phyloP scores from a whole-genome alignment of 2,797 vertebrate genomes.

The Syngnathus acus region DNA sequence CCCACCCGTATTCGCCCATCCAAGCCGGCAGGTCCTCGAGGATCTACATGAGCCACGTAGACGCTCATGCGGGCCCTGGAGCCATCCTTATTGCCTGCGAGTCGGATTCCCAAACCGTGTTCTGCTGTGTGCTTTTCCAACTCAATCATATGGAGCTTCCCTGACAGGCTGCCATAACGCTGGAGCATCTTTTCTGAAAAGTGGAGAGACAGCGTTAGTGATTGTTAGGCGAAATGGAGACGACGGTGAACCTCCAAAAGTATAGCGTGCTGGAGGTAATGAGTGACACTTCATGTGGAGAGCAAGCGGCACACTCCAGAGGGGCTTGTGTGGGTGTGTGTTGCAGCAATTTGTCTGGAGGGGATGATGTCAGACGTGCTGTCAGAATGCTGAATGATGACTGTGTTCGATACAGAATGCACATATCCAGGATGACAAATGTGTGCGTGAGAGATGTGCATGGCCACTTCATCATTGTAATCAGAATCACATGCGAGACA shows the following conservation, averaged over 20 bases:
- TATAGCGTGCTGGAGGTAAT: constrained; percentile 27
- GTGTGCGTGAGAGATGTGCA: neutral
- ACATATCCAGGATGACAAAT: constrained; percentile 15
- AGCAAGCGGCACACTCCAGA: constrained; percentile 24
- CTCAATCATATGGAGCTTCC: constrained; percentile 84
- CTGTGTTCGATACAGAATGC: constrained; percentile 20
- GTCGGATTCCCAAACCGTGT: constrained; percentile 82
- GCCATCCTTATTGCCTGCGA: constrained; percentile 81
- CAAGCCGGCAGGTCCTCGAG: constrained; percentile 80
- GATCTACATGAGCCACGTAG: constrained; percentile 81
- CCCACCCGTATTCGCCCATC: constrained; percentile 83
- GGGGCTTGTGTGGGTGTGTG: constrained; percentile 18
- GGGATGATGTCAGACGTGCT: constrained; percentile 28
- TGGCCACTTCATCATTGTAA: neutral
- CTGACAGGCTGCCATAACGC: constrained; percentile 81
- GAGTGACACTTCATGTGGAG: constrained; percentile 45
- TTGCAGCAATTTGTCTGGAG: constrained; percentile 27
- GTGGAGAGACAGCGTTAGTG: constrained; percentile 4
- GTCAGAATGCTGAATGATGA: constrained; percentile 20
- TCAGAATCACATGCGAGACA: neutral
- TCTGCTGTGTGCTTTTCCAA: constrained; percentile 81
- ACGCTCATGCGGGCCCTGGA: constrained; percentile 81
- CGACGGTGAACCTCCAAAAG: constrained; percentile 16
- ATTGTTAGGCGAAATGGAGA: constrained; percentile 30
- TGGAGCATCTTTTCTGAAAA: constrained; percentile 76